These are phyloP conservation scores for Scelioninae gen. 2 DNA, from an alignment of 2,888 invertebrate genomes.

Conservation along the genomic window DNA sequence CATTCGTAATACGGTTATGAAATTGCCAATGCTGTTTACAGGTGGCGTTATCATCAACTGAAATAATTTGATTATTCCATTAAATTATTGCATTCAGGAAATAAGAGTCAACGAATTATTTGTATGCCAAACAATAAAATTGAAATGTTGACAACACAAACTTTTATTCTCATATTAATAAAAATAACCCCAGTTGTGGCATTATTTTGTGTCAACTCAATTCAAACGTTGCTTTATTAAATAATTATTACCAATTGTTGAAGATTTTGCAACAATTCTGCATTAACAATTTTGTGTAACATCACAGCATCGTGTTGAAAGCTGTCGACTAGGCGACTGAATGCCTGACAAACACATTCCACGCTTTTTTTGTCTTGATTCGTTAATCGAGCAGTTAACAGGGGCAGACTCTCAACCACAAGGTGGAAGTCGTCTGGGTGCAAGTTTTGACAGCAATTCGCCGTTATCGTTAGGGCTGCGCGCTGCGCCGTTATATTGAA, in stretches of 20 bases:
- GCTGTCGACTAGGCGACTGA: slow-evolving; percentile 96
- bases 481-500: slow-evolving; percentile 99
- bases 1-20: slow-evolving; percentile 97
- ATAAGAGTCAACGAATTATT: too few relatives aligned
- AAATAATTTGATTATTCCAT: slow-evolving; percentile 61
- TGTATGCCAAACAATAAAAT: too few relatives aligned
- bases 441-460: slow-evolving; percentile 97
- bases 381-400: slow-evolving; percentile 87
- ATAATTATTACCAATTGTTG: slow-evolving; percentile 89
- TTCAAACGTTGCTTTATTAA: too few relatives aligned
- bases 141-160: too few relatives aligned
- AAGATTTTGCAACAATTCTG: slow-evolving; percentile 92
- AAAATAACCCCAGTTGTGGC: too few relatives aligned
- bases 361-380: slow-evolving; percentile 98
- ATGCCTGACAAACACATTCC: slow-evolving; percentile 97
- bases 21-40: slow-evolving; percentile 95
- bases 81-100: too few relatives aligned
- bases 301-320: slow-evolving; percentile 94
- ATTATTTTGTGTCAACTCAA: too few relatives aligned
- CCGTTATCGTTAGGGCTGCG: slow-evolving; percentile 95
- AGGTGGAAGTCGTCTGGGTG: slow-evolving; percentile 96
- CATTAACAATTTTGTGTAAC: slow-evolving; percentile 94
- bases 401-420: slow-evolving; percentile 89
- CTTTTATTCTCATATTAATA: too few relatives aligned
- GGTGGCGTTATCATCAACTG: slow-evolving; percentile 95